Conservation (phyloP, 2,797 vertebrate genomes). For the Silurus lanzhouensis region DNA sequence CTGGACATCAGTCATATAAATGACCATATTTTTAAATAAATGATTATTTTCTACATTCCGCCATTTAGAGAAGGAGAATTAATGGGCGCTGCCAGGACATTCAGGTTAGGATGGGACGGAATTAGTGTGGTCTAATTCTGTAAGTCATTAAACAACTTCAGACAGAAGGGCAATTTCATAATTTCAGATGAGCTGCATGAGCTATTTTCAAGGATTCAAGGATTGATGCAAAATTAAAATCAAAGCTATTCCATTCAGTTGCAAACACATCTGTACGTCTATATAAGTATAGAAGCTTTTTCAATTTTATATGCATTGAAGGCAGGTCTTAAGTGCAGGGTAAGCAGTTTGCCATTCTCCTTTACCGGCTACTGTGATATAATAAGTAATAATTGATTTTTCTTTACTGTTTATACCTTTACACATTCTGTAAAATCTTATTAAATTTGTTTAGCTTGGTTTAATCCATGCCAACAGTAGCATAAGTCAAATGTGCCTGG, state of each 20-base stretch:
- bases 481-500: not conserved
- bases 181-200: not conserved
- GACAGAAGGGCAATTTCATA: constrained; percentile 9
- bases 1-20: constrained; percentile 72
- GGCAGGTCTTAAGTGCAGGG: constrained; percentile 25
- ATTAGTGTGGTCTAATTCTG: constrained; percentile 42
- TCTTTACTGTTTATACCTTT: not conserved
- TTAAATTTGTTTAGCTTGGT: constrained; percentile 17
- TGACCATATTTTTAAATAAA: constrained; percentile 77
- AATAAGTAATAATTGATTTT: constrained; percentile 44
- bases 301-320: not conserved
- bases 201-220: not conserved
- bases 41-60: constrained; percentile 69
- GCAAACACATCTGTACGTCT: not conserved
- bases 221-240: not conserved
- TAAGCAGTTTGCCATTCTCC: constrained; percentile 28
- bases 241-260: not conserved
- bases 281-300: not conserved
- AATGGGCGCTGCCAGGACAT: constrained; percentile 73
- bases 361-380: constrained; percentile 19
- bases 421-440: not conserved
- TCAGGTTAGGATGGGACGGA: constrained; percentile 28
- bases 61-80: constrained; percentile 69
- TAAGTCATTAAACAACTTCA: constrained; percentile 38
- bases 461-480: constrained; percentile 10